Conservation (phyloP, 35 echinoderm and acorn worm species). For the Acanthaster planci region DNA sequence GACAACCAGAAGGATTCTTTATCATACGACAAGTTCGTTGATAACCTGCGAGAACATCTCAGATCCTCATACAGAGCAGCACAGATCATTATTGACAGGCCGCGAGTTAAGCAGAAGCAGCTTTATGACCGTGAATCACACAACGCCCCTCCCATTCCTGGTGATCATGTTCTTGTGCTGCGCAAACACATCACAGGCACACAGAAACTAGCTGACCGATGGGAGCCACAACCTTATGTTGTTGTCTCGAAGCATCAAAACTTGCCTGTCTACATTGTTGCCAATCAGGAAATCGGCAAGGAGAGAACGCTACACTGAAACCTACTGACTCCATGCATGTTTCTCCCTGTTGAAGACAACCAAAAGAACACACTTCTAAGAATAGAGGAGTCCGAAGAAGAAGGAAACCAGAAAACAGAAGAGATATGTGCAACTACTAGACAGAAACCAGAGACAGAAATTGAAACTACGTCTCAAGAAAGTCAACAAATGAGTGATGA, state of each 20-base stretch:
- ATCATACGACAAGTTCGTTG: neutral
- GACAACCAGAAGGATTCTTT: neutral
- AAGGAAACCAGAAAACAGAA: too few relatives aligned
- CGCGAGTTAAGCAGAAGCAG: neutral
- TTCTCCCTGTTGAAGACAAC: too few relatives aligned
- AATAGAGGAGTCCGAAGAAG: too few relatives aligned
- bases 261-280: slow-evolving; percentile 20
- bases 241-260: slow-evolving; percentile 20
- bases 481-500: too few relatives aligned
- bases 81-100: neutral
- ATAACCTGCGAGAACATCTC: neutral
- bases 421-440: too few relatives aligned
- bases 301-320: neutral
- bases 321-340: too few relatives aligned
- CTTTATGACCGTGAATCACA: neutral
- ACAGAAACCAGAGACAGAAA: too few relatives aligned
- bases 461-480: too few relatives aligned
- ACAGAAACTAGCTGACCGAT: slow-evolving; percentile 18
- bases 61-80: neutral
- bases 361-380: too few relatives aligned
- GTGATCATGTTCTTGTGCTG: slow-evolving; percentile 13
- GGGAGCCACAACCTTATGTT: slow-evolving; percentile 13
- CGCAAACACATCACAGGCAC: slow-evolving; percentile 19
- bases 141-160: neutral
- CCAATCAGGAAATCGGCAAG: neutral